Conservation (phyloP, 2,113 vertebrate genomes). For the Psettodes erumei region DNA sequence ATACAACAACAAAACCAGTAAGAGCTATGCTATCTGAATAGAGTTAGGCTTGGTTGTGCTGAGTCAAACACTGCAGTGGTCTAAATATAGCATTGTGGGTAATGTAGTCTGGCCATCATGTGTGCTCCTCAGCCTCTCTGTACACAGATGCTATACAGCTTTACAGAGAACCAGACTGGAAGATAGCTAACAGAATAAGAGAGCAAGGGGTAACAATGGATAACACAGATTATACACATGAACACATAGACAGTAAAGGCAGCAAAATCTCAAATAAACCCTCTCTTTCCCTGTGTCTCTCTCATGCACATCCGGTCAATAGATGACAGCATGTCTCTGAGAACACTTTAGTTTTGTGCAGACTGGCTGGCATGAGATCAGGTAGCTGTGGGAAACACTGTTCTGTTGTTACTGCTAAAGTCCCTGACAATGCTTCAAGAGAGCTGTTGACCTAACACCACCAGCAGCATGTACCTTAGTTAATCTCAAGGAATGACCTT, state of each 20-base stretch:
- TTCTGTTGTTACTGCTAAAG: not conserved
- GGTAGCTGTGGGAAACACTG: constrained; percentile 46
- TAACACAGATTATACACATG: not conserved
- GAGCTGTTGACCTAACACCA: not conserved
- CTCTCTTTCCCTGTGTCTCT: not conserved
- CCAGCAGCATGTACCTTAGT: not conserved
- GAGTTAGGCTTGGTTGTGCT: constrained; percentile 61
- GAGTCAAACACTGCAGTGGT: constrained; percentile 80
- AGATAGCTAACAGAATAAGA: not conserved
- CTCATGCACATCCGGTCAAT: not conserved
- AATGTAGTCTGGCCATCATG: constrained; percentile 60
- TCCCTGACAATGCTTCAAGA: constrained; percentile 8
- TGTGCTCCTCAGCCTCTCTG: constrained; percentile 20
- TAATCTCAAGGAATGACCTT: constrained; percentile 5
- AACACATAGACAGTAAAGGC: not conserved
- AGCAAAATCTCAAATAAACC: not conserved
- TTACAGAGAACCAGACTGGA: not conserved
- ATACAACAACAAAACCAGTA: not conserved
- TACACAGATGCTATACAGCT: constrained; percentile 22
- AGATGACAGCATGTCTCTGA: constrained; percentile 16
- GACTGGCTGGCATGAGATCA: constrained; percentile 27
- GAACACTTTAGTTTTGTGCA: constrained; percentile 27
- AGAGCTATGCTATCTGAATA: constrained; percentile 40
- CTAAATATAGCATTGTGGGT: constrained; percentile 79
- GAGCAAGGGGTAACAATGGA: not conserved